These are phyloP conservation scores for Caprella mutica DNA, from an alignment of 2,888 invertebrate species.

Conservation along the genomic window DNA sequence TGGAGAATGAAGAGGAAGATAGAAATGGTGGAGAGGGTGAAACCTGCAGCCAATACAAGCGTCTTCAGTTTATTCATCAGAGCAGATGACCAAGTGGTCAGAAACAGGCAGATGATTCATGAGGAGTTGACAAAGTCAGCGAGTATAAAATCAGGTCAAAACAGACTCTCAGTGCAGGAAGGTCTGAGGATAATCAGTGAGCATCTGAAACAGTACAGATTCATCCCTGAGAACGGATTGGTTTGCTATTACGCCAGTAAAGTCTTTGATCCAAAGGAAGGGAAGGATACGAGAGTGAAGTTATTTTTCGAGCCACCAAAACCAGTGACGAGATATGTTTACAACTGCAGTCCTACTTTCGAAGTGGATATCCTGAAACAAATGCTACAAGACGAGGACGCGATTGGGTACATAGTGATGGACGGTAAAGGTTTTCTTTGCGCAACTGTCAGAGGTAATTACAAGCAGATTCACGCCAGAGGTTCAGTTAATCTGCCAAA, in stretches of 20 bases:
- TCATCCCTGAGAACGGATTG: conserved; percentile 4
- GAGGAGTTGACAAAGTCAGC: conserved; percentile 9
- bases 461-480: conserved; percentile 49
- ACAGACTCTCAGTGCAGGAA: conserved; percentile 14
- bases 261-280: conserved; percentile 35
- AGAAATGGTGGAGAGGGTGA: conserved; percentile 3
- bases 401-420: conserved; percentile 52
- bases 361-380: conserved; percentile 43
- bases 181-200: conserved; percentile 10
- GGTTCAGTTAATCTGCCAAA: conserved; percentile 50
- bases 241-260: conserved; percentile 8
- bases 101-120: conserved; percentile 8
- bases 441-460: conserved; percentile 49
- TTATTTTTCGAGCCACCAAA: conserved; percentile 52
- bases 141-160: conserved; percentile 12
- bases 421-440: conserved; percentile 51
- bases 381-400: conserved; percentile 48
- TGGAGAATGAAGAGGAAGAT: conserved; percentile 10
- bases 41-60: conserved; percentile 7
- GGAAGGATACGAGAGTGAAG: conserved; percentile 52
- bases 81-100: conserved; percentile 12
- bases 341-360: conserved; percentile 50
- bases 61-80: conserved; percentile 12
- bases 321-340: conserved; percentile 50
- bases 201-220: conserved; percentile 2